Base-by-base conservation (phyloP, 1,140 invertebrate genomes). In the Bombus confusus region DNA sequence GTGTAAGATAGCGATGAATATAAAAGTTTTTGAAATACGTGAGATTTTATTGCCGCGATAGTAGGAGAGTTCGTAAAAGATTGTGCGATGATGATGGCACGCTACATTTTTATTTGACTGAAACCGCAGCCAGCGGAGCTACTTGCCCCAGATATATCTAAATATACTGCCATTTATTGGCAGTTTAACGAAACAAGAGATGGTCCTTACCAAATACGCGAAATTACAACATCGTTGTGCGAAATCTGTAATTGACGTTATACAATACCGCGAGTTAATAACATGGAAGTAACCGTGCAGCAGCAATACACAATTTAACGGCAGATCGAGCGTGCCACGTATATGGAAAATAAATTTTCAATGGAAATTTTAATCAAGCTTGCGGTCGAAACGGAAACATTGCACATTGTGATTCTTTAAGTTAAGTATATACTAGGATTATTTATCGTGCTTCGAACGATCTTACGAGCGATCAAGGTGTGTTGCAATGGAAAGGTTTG, bases 81-180 rank as follows among this genome's bases (percentile, higher is more conserved):
- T 72, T 9, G 47, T 62, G 18, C 22, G 69, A 62, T 64, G 64
- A n/a, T 31, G 34, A 68, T 37, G 22, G 10, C 8, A 25, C 31
- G 69, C 0, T 13, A 37, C 28, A 37, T 83, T 62, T 76, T 66
- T 83, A 75, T 76, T 83, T 68, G 52, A 68, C 43, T 41, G 59
- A n/a, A 76, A 75, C 28, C 62, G 43, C 47, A 57, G 41, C 57
- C 34, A 39, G 47, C 31, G 43, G 9, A 62, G 76, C 80, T 83
- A 76, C 76, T 76, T 47, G 59, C 22, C 3, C 57, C 0, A 4
- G 28, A 37, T 43, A 18, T 52, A 52, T 74, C 57, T 82, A 82
- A 82, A 74, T 82, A 82, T 82, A 74, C 31, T 28, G 41, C 3
- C 71, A n/a, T 59, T 82, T 41, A 25, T 6, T 59, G 37, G 22